phyloP scores from a whole-genome alignment of 92 coral and sea anemone species.

The Micromussa lordhowensis region DNA sequence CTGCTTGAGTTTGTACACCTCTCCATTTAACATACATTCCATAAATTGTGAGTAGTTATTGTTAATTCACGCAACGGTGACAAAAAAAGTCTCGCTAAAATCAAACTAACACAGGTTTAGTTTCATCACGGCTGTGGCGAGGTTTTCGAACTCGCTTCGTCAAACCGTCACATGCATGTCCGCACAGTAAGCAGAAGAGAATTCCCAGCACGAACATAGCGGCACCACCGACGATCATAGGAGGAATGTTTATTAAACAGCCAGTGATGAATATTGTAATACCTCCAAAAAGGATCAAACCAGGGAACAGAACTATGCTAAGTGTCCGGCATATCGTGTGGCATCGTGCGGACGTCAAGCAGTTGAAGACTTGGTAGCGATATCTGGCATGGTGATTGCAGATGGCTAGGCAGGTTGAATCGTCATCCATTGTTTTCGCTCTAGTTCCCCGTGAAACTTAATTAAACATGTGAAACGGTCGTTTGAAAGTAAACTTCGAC shows the following conservation, averaged over 20 bases:
- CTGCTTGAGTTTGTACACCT: not conserved
- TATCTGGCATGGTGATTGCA: not conserved
- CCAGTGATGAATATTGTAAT: conserved; percentile 24
- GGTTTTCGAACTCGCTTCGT: conserved; percentile 1
- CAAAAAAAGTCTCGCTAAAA: not conserved
- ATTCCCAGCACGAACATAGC: conserved; percentile 21
- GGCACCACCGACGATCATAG: conserved; percentile 21
- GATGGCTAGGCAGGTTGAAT: not conserved
- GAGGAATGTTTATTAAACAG: conserved; percentile 4
- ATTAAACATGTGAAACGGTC: not conserved
- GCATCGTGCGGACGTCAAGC: conserved; percentile 2
- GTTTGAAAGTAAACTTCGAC: not conserved
- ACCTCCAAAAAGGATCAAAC: conserved; percentile 17
- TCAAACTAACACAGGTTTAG: conserved; percentile 1
- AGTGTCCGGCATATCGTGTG: not conserved
- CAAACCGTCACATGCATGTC: conserved; percentile 18
- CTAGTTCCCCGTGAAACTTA: not conserved
- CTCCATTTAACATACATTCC: not conserved
- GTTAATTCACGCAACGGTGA: too few species aligned
- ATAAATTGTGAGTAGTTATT: not conserved
- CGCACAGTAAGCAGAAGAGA: conserved; percentile 31
- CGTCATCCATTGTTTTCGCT: conserved; percentile 13
- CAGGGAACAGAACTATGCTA: conserved; percentile 23
- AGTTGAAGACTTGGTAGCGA: not conserved
- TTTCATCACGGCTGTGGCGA: not conserved